Base-by-base conservation (phyloP, 2,888 invertebrate genomes). In the Drosophila affinis region DNA sequence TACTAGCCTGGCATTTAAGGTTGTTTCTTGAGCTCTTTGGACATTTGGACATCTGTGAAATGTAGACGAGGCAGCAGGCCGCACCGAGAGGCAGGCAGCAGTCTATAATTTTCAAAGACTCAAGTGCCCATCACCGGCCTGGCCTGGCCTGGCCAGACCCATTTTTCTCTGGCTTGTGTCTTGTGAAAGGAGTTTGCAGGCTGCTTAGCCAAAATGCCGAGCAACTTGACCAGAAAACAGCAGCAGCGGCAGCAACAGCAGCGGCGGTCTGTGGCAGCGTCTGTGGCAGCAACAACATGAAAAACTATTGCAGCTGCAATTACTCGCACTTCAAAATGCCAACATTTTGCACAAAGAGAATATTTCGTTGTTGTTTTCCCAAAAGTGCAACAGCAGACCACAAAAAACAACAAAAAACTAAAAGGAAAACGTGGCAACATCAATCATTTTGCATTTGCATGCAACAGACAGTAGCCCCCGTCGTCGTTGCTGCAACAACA, bases 281-380 rank as follows among this genome's bases (percentile, higher is more conserved):
- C 27, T 14, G 45, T 47, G 54, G 39, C 65, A 53, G 71, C 68
- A 81, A 55, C 61, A 72, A 87, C 83, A 87, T 79, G 83, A 82
- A 83, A 87, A 87, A 85, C 82, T 87, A 87, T 83, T 83, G 88
- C 86, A 85, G 83, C 83, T 87, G 88, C 83, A 83, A 83, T 83
- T 87, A 83, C 88, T 83, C 86, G 83, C 87, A 83, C 88, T 83
- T 83, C 88, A 83, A 83, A 83, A 83, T 83, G 83, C 83, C 83
- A 83, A 87, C 86, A 72, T 79, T 83, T 82, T 76, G 83, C 76
- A 85, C 83, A 83, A 83, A 82, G 86, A 83, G 88, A 87, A 83
- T 83, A 57, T 87, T 87, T 85, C 70, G 73, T 53, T 59, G 71
- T 62, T 62, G 76, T 82, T 79, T 70, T 60, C 32, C 29, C 27